Conservation (phyloP, 2,113 vertebrate species). For the Halcyon malimbica region DNA sequence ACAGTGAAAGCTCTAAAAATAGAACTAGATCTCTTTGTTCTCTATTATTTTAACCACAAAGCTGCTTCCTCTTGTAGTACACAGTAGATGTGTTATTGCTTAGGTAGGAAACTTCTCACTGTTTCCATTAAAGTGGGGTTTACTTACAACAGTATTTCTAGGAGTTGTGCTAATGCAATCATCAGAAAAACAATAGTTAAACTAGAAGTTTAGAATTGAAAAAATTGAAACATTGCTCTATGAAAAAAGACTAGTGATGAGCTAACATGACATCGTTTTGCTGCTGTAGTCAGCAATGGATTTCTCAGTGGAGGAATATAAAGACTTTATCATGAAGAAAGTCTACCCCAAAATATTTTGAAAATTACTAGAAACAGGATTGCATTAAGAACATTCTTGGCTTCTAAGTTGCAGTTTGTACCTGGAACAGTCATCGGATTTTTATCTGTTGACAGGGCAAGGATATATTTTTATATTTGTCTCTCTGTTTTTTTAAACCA, state of each 20-base stretch:
- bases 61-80: background rate
- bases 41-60: background rate
- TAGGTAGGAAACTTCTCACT: background rate
- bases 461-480: background rate
- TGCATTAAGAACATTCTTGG: background rate
- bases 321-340: background rate
- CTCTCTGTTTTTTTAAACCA: constrained; percentile 64
- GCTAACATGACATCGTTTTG: background rate
- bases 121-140: background rate
- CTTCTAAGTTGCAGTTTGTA: background rate
- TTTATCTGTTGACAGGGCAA: background rate
- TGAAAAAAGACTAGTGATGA: background rate
- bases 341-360: background rate
- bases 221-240: background rate
- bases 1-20: background rate
- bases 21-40: background rate
- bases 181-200: background rate
- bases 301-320: background rate
- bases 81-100: background rate
- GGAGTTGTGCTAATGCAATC: background rate
- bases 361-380: background rate
- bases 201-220: background rate
- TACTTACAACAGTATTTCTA: background rate
- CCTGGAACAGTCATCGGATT: background rate
- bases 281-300: background rate